Evolutionary conservation across 2,797 vertebrate species (phyloP).

Genomic region (Aplochiton taeniatus): DNA sequence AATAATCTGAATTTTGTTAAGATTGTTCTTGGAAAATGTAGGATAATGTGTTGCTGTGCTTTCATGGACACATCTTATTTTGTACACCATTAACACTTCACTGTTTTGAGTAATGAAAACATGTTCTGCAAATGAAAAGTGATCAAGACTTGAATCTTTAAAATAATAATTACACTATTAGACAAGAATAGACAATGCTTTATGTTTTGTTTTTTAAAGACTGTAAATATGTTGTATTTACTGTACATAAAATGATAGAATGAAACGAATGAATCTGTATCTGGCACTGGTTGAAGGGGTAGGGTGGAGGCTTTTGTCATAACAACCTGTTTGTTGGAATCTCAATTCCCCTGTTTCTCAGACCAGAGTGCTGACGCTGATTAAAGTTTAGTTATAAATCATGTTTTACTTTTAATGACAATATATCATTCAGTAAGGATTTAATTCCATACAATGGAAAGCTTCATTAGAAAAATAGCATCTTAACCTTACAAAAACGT

Average conservation of each 20-base stretch:
- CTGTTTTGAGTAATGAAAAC: constrained; percentile 30
- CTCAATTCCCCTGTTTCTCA: constrained; percentile 34
- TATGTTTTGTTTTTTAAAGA: constrained; percentile 36
- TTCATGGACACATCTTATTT: constrained; percentile 18
- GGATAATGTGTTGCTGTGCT: constrained; percentile 14
- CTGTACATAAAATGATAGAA: constrained; percentile 68
- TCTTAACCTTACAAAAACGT: too few relatives aligned
- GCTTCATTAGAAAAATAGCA: too few relatives aligned
- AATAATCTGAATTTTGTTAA: constrained; percentile 28
- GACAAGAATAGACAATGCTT: constrained; percentile 46
- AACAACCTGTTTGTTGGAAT: constrained; percentile 1
- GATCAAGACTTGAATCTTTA: constrained; percentile 19
- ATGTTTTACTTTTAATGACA: neutral
- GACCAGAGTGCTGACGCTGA: constrained; percentile 62
- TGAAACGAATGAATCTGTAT: constrained; percentile 56
- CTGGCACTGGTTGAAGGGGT: constrained; percentile 55
- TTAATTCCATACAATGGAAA: too few relatives aligned
- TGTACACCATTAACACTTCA: neutral
- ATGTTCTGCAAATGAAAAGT: constrained; percentile 8
- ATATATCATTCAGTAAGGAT: too few relatives aligned
- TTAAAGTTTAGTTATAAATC: constrained; percentile 66
- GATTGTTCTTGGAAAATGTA: constrained; percentile 24
- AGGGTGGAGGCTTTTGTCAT: neutral
- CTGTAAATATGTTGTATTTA: constrained; percentile 75
- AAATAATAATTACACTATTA: constrained; percentile 49